Conservation (phyloP, 2,113 vertebrate genomes). For the Oostethus manadensis region DNA sequence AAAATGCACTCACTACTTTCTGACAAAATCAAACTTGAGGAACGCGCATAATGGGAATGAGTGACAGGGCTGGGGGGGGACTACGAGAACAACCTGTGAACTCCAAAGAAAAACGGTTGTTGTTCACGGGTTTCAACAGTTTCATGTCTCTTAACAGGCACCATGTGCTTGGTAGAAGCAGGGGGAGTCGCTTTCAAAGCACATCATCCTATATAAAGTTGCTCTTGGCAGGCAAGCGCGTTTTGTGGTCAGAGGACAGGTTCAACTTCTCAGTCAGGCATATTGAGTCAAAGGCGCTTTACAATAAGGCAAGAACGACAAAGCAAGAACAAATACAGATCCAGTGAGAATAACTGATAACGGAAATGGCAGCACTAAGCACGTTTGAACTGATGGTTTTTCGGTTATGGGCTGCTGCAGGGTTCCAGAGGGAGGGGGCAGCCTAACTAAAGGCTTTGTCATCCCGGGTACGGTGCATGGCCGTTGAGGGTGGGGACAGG, state of each 20-base stretch:
- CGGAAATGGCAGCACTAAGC: too few species aligned
- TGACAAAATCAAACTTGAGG: slow-evolving; percentile 42
- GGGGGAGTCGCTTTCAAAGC: not conserved
- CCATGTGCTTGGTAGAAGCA: slow-evolving; percentile 63
- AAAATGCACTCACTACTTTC: slow-evolving; percentile 45
- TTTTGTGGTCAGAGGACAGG: slow-evolving; percentile 16
- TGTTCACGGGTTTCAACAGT: slow-evolving; percentile 66
- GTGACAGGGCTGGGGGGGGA: slow-evolving; percentile 46
- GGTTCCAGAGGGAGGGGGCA: too few species aligned
- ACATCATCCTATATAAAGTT: slow-evolving; percentile 25
- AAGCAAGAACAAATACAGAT: too few species aligned
- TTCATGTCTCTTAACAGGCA: slow-evolving; percentile 72
- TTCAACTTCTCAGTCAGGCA: slow-evolving; percentile 26
- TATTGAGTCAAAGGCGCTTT: too few species aligned
- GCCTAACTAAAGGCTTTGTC: too few species aligned
- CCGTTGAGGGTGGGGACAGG: too few species aligned
- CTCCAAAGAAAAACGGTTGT: slow-evolving; percentile 63
- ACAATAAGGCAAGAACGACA: too few species aligned
- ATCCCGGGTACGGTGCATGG: too few species aligned
- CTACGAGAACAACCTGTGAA: slow-evolving; percentile 56
- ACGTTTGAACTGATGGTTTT: too few species aligned
- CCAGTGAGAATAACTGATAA: too few species aligned
- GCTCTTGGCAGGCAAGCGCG: slow-evolving; percentile 43
- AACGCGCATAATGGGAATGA: slow-evolving; percentile 28
- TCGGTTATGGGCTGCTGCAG: too few species aligned